phyloP scores from a whole-genome alignment of 2,888 invertebrate genomes.

The Agrochola lychnidis region DNA sequence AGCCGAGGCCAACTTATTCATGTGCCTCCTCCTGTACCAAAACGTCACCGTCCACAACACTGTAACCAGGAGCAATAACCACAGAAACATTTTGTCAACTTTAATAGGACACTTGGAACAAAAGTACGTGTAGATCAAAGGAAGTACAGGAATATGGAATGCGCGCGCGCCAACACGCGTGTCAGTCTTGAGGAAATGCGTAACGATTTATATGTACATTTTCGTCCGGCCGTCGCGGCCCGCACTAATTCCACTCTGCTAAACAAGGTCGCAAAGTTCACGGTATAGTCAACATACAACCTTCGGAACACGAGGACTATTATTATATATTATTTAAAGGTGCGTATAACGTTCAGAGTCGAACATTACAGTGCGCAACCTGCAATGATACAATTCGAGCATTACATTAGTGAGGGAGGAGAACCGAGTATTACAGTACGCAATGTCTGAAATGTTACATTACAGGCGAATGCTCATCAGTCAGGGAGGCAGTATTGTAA shows the following conservation, averaged over 20 bases:
- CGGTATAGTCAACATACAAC: slow-evolving; percentile 64
- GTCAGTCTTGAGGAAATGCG: slow-evolving; percentile 43
- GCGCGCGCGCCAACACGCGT: slow-evolving; percentile 42
- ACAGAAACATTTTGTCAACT: slow-evolving; percentile 74
- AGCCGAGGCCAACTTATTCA: slow-evolving; percentile 77
- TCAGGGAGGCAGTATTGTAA: no score
- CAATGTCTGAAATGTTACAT: no score
- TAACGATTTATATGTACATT: slow-evolving; percentile 57
- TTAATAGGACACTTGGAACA: slow-evolving; percentile 23
- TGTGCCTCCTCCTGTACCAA: slow-evolving; percentile 75
- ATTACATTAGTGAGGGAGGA: no score
- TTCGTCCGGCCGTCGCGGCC: slow-evolving; percentile 51
- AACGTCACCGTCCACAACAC: slow-evolving; percentile 73
- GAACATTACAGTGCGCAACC: no score
- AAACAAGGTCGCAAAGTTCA: slow-evolving; percentile 76
- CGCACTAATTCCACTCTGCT: slow-evolving; percentile 69
- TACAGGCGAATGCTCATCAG: no score
- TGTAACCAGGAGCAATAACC: slow-evolving; percentile 67
- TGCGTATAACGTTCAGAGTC: no score
- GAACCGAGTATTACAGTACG: no score
- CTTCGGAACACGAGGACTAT: slow-evolving; percentile 66
- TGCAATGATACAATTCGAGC: no score
- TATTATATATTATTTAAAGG: no score
- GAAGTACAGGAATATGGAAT: slow-evolving; percentile 18
- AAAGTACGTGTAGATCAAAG: slow-evolving; percentile 26